A percentile compares a stretch with the other conserved stretches of the same genome.
Conservation (phyloP, 2,113 vertebrate species). For the Neodon shergylaensis region DNA sequence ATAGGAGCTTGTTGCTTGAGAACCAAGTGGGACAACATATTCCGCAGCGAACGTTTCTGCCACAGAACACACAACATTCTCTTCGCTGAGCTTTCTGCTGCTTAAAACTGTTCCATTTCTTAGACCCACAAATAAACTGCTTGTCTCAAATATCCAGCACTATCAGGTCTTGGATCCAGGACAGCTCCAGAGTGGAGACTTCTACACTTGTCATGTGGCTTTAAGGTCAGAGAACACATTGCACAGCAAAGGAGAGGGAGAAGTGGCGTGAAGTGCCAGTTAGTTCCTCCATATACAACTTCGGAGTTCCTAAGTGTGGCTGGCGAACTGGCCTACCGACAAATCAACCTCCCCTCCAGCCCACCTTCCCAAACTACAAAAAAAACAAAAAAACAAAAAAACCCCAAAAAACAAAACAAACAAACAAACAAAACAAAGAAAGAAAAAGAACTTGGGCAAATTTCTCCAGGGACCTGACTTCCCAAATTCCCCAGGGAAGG, state of each 20-base stretch:
- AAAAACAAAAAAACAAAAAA: background rate
- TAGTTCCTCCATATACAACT: background rate
- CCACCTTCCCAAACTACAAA: slow-evolving; percentile 1
- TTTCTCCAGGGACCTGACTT: slow-evolving; percentile 30
- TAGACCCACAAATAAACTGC: background rate
- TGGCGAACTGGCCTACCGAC: background rate
- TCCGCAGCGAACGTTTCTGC: background rate
- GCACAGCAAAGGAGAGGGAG: background rate
- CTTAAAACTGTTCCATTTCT: background rate
- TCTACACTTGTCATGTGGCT: background rate
- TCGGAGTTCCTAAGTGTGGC: background rate
- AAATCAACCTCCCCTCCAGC: background rate
- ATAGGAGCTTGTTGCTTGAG: background rate
- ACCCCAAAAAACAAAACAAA: too few relatives aligned
- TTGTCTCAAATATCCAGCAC: background rate
- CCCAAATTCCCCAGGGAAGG: slow-evolving; percentile 19
- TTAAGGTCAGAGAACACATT: background rate
- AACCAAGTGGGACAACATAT: background rate
- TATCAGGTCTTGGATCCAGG: background rate
- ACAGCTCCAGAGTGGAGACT: background rate
- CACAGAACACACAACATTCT: background rate
- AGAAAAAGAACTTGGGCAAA: background rate
- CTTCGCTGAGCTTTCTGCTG: background rate
- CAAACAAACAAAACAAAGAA: accelerated
- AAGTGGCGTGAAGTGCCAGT: background rate